A percentile compares a stretch with the other conserved stretches of the same genome.
Evolutionary conservation across 2,113 vertebrate genomes (phyloP).

Genomic region (Tympanuchus pallidicinctus): DNA sequence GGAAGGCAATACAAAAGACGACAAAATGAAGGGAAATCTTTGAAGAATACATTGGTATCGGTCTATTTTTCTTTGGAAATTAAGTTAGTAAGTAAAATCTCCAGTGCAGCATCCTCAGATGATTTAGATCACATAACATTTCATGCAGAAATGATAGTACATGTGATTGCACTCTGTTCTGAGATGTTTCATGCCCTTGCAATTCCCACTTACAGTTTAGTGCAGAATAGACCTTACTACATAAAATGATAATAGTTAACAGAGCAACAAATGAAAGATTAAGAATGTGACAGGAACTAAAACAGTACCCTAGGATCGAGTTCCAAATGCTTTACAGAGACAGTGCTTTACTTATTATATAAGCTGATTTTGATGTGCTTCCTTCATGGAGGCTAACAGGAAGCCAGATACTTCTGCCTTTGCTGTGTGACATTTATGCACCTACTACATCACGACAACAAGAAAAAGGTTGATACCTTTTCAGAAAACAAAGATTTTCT

Average conservation of each 20-base stretch:
- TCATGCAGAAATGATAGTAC: background rate
- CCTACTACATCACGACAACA: background rate
- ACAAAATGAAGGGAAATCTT: too few species aligned
- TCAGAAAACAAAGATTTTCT: background rate
- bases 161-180: background rate
- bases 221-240: background rate
- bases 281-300: background rate
- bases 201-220: background rate
- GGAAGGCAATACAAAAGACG: background rate
- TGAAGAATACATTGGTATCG: background rate
- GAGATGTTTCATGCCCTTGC: background rate
- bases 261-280: background rate
- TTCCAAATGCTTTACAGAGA: background rate
- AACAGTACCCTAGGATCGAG: background rate
- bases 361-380: background rate
- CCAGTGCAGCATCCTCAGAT: background rate
- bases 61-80: background rate
- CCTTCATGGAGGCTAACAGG: background rate
- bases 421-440: background rate
- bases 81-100: background rate
- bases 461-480: background rate
- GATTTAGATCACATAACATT: background rate
- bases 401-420: background rate
- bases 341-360: background rate
- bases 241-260: background rate